Conservation (phyloP, 2,888 invertebrate species). For the Cataglyphis cursor region DNA sequence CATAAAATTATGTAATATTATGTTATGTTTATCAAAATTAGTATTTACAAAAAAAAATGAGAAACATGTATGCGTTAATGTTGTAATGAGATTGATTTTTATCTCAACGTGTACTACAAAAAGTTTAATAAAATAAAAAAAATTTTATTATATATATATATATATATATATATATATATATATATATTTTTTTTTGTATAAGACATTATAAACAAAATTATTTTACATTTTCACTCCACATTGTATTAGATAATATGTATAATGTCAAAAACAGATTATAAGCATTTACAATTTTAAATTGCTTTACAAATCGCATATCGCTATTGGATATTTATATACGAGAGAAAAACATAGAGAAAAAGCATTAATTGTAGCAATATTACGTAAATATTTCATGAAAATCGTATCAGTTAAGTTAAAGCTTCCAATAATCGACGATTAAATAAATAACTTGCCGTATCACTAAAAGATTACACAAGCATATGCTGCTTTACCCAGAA, state of each 20-base stretch:
- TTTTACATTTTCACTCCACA: neutral
- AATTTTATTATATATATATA: neutral
- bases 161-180: neutral
- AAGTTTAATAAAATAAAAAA: slow-evolving; percentile 19
- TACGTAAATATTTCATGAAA: slow-evolving; percentile 2
- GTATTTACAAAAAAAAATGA: neutral
- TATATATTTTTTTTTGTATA: neutral
- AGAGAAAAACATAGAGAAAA: slow-evolving; percentile 5
- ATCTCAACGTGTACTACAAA: neutral
- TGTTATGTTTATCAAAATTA: slow-evolving; percentile 15
- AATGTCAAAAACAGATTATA: neutral
- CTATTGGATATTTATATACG: neutral
- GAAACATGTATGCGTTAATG: neutral
- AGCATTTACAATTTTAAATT: neutral
- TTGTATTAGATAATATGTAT: neutral
- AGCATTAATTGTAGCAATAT: slow-evolving; percentile 13
- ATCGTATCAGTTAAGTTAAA: slow-evolving; percentile 53
- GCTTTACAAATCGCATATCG: neutral
- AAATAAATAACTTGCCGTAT: slow-evolving; percentile 37
- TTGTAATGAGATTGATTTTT: neutral
- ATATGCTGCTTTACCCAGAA: neutral
- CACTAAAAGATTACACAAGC: slow-evolving; percentile 1
- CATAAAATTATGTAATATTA: neutral
- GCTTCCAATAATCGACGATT: slow-evolving; percentile 53
- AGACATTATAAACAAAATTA: neutral